Base-by-base conservation (phyloP, 2,113 vertebrate genomes). In the Muscicapa adusta region DNA sequence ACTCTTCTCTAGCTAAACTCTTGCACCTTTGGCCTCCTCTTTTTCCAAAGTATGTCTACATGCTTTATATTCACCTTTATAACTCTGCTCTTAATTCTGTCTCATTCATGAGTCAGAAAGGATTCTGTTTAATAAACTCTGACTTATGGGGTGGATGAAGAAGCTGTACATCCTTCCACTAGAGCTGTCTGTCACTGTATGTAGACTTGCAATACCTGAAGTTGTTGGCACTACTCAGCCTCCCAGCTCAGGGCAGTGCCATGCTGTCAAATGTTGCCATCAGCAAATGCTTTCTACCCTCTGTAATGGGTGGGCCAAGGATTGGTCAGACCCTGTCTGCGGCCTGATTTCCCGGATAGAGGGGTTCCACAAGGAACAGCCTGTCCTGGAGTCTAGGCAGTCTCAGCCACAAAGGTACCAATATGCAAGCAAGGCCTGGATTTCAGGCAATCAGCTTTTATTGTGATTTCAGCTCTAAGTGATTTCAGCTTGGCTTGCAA, bases 241-340 rank as follows among this genome's bases (percentile, higher is more conserved):
- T 53, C 10, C 9, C 40, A 42, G 47, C 11, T 48, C 56, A 40
- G 65, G 51, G 42, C 73, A 81, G 45, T 0, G 0, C 28, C 20
- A 34, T 23, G 3, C 31, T 48, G 31, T 31, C 9, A 5, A 48
- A 57, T 22, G 33, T 4, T 66, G 45, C 38, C 3, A 12, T 54
- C 12, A 65, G 40, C 5, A 68, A 68, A 60, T 47, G 16, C 38
- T 54, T 79, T 75, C 54, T 62, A 31, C 10, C 9, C 42, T 43
- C 42, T 43, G 17, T 43, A 42, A 42, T 16, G 16, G 42, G 15
- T 17, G 42, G 42, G 16, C 42, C 16, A 16, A 17, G 42, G 42
- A 43, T 43, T 4, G 42, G 18, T 43, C 42, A 43, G 42, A 43
- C 42, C 18, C 42, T 43, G 42, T 18, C 42, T 43, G 42, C 42